A percentile compares a stretch with the other conserved stretches of the same genome.
These are phyloP conservation scores for Parotocinclus haroldoi DNA, from an alignment of 2,797 vertebrate species.

Conservation along the genomic window DNA sequence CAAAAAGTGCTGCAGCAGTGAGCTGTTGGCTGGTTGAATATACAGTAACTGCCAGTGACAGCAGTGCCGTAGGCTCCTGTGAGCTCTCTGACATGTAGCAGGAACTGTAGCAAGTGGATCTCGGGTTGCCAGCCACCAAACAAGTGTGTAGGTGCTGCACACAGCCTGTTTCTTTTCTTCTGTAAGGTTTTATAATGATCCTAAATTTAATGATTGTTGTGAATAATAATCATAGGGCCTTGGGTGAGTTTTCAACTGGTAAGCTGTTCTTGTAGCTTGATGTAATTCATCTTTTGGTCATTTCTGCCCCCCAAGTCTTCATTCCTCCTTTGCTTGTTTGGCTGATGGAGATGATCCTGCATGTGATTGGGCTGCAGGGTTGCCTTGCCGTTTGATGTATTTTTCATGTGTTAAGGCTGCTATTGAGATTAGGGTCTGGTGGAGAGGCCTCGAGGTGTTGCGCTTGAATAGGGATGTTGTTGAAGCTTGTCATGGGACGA, in stretches of 20 bases:
- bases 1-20: constrained; percentile 10
- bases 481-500: constrained; percentile 72
- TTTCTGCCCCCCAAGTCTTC: constrained; percentile 16
- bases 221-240: constrained; percentile 22
- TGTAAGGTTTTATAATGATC: constrained; percentile 13
- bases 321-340: constrained; percentile 53
- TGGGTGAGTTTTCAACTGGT: constrained; percentile 32
- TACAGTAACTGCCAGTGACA: constrained; percentile 62
- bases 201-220: constrained; percentile 25
- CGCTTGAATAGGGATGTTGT: constrained; percentile 75
- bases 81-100: constrained; percentile 60
- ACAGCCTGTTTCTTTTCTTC: background rate
- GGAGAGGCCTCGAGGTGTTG: constrained; percentile 63
- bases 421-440: constrained; percentile 59
- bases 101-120: constrained; percentile 70
- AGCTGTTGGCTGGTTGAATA: constrained; percentile 53
- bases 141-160: constrained; percentile 11
- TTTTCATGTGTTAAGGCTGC: constrained; percentile 78
- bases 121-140: constrained; percentile 50
- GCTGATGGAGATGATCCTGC: constrained; percentile 62
- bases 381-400: constrained; percentile 70
- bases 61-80: constrained; percentile 54
- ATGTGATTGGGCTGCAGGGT: constrained; percentile 71
- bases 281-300: constrained; percentile 32
- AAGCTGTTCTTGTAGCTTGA: constrained; percentile 10